Evolutionary conservation across 2,797 vertebrate genomes (phyloP).

Genomic region (Poeciliopsis paucimaculata): DNA sequence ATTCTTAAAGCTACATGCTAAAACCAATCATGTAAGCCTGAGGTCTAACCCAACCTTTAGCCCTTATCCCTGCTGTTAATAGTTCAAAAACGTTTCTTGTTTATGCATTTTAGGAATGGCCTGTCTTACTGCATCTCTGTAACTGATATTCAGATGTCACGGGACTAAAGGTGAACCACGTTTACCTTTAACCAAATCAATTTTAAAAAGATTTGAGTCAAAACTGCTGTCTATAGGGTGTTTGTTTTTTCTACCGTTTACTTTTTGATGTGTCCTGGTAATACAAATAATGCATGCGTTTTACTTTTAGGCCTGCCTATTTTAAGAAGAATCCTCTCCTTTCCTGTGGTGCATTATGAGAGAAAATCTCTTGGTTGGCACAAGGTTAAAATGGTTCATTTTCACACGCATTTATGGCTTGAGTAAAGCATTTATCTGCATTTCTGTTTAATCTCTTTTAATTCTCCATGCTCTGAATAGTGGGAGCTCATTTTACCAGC

Average conservation of each 20-base stretch:
- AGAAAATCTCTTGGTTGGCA: conserved; percentile 40
- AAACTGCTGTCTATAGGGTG: not conserved
- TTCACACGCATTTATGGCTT: conserved; percentile 39
- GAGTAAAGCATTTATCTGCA: conserved; percentile 43
- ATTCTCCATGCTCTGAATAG: conserved; percentile 33
- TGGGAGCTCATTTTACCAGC: conserved; percentile 37
- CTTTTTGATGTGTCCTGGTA: not conserved
- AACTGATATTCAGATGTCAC: not conserved
- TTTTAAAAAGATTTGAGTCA: not conserved
- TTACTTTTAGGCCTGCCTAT: not conserved
- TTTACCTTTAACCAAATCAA: not conserved
- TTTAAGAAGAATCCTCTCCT: not conserved
- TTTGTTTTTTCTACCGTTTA: not conserved
- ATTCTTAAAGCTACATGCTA: not conserved
- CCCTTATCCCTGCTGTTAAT: not conserved
- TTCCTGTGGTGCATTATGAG: conserved; percentile 15
- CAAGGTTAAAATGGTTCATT: conserved; percentile 33
- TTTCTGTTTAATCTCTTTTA: conserved; percentile 59
- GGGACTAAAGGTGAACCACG: not conserved
- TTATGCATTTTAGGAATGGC: not conserved
- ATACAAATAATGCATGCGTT: not conserved
- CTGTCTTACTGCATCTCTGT: not conserved
- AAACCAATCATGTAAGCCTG: not conserved
- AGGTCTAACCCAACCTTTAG: not conserved
- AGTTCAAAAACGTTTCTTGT: not conserved